Conservation (phyloP, 1,140 invertebrate species). For the Asbolus verrucosus region DNA sequence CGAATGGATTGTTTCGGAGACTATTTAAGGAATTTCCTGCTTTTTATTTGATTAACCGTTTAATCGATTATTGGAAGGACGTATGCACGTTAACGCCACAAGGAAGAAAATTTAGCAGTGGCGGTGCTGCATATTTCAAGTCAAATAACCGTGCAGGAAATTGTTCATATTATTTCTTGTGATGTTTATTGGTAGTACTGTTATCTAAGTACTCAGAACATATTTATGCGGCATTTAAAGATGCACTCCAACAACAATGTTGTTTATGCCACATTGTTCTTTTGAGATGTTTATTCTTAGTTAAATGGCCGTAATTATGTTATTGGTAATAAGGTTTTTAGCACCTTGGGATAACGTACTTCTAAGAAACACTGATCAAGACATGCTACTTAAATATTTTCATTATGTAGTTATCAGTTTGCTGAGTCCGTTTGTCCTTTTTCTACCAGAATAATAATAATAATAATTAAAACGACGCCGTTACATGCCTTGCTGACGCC, state of each 20-base stretch:
- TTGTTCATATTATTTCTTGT: constrained; percentile 1
- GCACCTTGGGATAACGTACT: constrained; percentile 17
- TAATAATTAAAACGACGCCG: neutral
- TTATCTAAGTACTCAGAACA: constrained; percentile 11
- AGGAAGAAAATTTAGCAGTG: constrained; percentile 3
- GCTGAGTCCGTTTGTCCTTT: no score
- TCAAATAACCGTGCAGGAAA: constrained; percentile 23
- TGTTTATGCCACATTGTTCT: constrained; percentile 40
- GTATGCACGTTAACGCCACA: neutral
- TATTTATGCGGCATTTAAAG: constrained; percentile 31
- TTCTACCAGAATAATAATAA: no score
- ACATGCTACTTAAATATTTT: constrained; percentile 4
- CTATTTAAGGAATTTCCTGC: no score
- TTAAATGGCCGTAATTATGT: constrained; percentile 37
- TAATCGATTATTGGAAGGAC: constrained; percentile 4
- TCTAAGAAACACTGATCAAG: constrained; percentile 8
- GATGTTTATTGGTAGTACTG: constrained; percentile 23
- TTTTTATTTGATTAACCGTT: no score
- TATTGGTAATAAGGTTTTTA: constrained; percentile 39
- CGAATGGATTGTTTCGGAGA: no score
- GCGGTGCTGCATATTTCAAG: neutral
- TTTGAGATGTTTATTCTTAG: constrained; percentile 31
- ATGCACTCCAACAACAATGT: constrained; percentile 30
- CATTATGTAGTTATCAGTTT: neutral
- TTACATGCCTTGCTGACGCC: no score